Evolutionary conservation across 2,113 vertebrate genomes (phyloP).

Genomic region (Cyanocitta stelleri): DNA sequence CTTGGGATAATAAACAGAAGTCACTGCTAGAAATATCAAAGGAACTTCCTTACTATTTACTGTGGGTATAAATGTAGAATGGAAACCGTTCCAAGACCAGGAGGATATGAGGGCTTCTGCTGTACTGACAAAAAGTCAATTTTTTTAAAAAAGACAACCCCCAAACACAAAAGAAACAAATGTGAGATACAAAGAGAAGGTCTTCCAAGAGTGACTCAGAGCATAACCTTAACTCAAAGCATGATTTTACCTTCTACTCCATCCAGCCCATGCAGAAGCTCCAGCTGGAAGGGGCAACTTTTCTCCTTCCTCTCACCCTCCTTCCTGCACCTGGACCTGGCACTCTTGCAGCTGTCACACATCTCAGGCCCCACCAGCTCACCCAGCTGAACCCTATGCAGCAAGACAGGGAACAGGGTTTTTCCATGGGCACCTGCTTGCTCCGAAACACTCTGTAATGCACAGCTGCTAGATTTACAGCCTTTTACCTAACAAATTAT

Average conservation of each 20-base stretch:
- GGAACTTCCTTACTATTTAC: neutral
- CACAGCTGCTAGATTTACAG: neutral
- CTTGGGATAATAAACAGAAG: neutral
- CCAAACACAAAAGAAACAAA: neutral
- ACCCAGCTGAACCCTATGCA: rapidly evolving
- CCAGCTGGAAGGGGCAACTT: rapidly evolving
- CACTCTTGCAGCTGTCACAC: rapidly evolving
- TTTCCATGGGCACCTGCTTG: neutral
- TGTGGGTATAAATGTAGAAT: neutral
- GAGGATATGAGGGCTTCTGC: neutral
- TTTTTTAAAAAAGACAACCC: neutral
- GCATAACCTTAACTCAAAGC: neutral
- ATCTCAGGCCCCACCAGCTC: neutral
- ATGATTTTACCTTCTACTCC: neutral
- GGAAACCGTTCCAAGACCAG: neutral
- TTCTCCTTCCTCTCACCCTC: neutral
- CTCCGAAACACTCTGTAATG: neutral
- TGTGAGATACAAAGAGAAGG: neutral
- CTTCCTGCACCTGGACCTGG: neutral
- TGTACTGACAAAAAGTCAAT: neutral
- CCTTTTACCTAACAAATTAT: neutral
- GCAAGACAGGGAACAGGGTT: neutral
- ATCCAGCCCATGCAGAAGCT: neutral
- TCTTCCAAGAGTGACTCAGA: neutral
- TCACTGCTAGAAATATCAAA: neutral